Conservation (phyloP, 2,113 vertebrate species). For the Salminus brasiliensis region DNA sequence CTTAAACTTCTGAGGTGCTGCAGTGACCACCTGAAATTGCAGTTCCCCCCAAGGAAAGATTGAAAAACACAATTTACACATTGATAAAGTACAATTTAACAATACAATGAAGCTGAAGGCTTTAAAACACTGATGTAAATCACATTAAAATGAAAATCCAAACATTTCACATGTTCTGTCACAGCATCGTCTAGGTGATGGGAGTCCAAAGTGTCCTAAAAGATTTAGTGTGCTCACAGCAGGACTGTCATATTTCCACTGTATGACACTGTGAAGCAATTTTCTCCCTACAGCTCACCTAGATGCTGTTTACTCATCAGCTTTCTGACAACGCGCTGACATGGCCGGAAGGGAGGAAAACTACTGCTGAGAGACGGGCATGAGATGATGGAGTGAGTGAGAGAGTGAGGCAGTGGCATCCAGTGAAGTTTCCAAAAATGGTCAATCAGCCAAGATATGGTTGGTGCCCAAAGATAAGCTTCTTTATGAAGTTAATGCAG, state of each 20-base stretch:
- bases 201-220: background rate
- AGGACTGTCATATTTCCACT: constrained; percentile 20
- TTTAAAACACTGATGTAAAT: background rate
- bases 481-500: background rate
- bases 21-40: constrained; percentile 81
- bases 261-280: constrained; percentile 22
- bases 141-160: background rate
- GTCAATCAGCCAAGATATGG: background rate
- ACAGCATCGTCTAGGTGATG: background rate
- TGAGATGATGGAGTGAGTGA: constrained; percentile 5
- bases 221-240: constrained; percentile 32
- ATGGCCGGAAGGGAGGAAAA: background rate
- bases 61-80: background rate
- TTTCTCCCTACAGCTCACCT: constrained; percentile 12
- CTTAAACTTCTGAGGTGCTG: constrained; percentile 87
- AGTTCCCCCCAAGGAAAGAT: background rate
- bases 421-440: background rate
- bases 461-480: background rate
- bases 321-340: constrained; percentile 43
- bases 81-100: too few relatives aligned
- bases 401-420: background rate
- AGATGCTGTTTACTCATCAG: constrained; percentile 32
- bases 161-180: background rate
- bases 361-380: background rate
- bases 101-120: background rate